Conservation (phyloP, 2,113 vertebrate genomes). For the Cisticola juncidis region DNA sequence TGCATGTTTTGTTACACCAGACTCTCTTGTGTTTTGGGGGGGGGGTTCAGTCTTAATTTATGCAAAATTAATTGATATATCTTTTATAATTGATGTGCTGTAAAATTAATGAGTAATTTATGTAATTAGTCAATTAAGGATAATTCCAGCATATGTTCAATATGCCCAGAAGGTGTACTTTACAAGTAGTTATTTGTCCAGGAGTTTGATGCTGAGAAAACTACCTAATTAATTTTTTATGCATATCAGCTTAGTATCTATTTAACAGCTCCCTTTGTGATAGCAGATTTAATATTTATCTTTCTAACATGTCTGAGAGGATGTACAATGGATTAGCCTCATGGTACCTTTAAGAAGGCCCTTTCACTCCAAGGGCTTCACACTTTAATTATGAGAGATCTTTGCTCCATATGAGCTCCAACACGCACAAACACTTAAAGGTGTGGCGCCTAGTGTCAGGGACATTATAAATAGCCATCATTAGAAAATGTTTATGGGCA, state of each 20-base stretch:
- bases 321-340: conserved; percentile 86
- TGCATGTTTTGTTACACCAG: conserved; percentile 87
- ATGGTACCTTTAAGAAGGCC: conserved; percentile 80
- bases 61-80: conserved; percentile 99
- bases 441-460: conserved; percentile 61
- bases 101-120: conserved; percentile 99
- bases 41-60: conserved; percentile 92
- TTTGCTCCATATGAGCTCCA: conserved; percentile 50
- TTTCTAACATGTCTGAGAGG: conserved; percentile 94
- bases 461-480: conserved; percentile 77
- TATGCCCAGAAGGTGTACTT: conserved; percentile 99
- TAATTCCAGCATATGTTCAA: conserved; percentile 99
- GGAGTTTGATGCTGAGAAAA: conserved; percentile 96
- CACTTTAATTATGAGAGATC: conserved; percentile 73
- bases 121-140: conserved; percentile 99
- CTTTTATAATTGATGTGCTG: conserved; percentile 99
- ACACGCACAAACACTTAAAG: conserved; percentile 15
- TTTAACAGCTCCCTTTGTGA: conserved; percentile 99
- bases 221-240: conserved; percentile 99
- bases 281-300: conserved; percentile 99
- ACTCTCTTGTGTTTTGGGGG: conserved; percentile 83
- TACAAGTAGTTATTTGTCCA: conserved; percentile 99
- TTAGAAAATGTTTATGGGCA: conserved; percentile 77
- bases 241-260: conserved; percentile 99
- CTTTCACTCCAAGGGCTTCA: conserved; percentile 64